A percentile compares a stretch with the other conserved stretches of the same genome.
phyloP scores from a whole-genome alignment of 2,797 vertebrate species.

The Sarcoramphus papa region DNA sequence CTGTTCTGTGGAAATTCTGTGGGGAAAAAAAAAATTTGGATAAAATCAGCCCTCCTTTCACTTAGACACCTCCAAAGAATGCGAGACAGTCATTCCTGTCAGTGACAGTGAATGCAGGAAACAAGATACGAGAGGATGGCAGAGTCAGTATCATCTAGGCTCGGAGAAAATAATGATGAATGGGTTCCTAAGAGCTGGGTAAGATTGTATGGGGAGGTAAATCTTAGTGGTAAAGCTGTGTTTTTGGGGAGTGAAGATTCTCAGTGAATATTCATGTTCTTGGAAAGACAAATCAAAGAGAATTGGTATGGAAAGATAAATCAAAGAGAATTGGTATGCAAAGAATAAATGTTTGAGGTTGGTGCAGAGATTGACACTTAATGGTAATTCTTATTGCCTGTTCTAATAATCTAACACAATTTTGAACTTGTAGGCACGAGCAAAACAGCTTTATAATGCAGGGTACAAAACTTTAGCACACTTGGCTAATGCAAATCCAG shows the following conservation, averaged over 20 bases:
- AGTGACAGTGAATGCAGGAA: background rate
- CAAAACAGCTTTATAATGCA: slow-evolving; percentile 87
- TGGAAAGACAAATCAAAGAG: background rate
- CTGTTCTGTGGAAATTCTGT: background rate
- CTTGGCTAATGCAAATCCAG: slow-evolving; percentile 87
- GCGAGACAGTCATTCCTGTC: background rate
- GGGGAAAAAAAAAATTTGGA: accelerated
- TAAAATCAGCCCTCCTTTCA: background rate
- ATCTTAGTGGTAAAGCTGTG: background rate
- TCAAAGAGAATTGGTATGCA: background rate
- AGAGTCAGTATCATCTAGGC: background rate
- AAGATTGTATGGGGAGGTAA: background rate
- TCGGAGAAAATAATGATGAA: background rate
- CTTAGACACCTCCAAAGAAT: background rate
- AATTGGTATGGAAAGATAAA: background rate
- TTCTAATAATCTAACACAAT: background rate
- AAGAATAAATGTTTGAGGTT: background rate
- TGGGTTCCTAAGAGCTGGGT: background rate
- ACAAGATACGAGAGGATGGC: background rate
- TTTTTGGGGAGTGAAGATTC: background rate
- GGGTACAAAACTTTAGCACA: slow-evolving; percentile 87
- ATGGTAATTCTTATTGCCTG: background rate
- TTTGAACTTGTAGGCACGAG: slow-evolving; percentile 79
- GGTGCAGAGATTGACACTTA: background rate
- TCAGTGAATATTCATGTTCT: background rate